Base-by-base conservation (phyloP, 2,888 invertebrate species). In the Sinohyriopsis cumingii region DNA sequence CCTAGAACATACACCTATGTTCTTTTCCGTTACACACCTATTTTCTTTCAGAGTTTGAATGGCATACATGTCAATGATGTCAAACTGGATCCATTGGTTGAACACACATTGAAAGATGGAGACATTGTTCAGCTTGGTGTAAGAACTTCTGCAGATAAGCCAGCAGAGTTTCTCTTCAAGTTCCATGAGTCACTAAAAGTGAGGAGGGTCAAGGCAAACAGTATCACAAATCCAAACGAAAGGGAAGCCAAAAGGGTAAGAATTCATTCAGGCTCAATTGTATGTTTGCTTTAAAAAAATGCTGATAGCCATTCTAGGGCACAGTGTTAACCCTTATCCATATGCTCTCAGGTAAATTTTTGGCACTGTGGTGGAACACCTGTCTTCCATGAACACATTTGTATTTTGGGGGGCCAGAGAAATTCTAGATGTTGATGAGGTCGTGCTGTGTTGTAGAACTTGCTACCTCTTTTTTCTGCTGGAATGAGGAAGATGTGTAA, bases 71-170 rank as follows among this genome's bases (percentile, higher is more conserved):
- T 87, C 5, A 87, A 87, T 79, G 82, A 79, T 12, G 77, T 80
- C 55, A 81, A 79, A 68, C 65, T 87, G 55, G 68, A 75, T 15
- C 80, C 84, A 4, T 57, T 73, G 57, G 68, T 63, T 20, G 70
- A 77, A 20, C 63, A 75, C 65, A 69, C 69, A 12, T 77, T 87
- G 22, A 62, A 73, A 55, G 84, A 86, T n/a, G 83, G 85, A 53
- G 87, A 87, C 63, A 69, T 74, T 20, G 80, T 87, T 12, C 86
- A 86, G 65, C 72, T 87, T 59, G 87, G 87, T 54, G 80, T 85
- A 3, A 67, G 77, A 22, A 75, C 76, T 33, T 71, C 68, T 62
- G 73, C 78, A 9, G 76, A 79, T 7, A 53, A 74, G 55, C 75
- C 79, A 12, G 74, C 84, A 20, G 85, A 85, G 66, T 87, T 86